Evolutionary conservation across 2,113 vertebrate genomes (phyloP).

Genomic region (Pituophis catenifer): DNA sequence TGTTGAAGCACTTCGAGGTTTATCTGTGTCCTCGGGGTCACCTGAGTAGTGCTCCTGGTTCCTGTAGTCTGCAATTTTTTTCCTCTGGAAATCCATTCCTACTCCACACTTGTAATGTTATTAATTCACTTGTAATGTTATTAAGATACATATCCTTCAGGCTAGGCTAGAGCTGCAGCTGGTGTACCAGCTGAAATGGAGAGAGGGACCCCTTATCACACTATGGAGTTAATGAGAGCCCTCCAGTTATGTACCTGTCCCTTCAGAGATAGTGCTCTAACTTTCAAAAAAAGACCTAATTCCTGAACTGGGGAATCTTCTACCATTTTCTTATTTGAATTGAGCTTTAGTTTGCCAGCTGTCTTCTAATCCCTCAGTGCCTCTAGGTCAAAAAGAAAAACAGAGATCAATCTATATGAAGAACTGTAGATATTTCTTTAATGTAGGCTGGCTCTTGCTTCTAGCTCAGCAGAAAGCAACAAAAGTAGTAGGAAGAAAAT

Average conservation of each 20-base stretch:
- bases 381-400: background rate
- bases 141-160: background rate
- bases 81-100: too few species aligned
- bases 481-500: too few species aligned
- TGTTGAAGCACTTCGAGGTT: too few species aligned
- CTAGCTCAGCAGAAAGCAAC: too few species aligned
- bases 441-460: background rate
- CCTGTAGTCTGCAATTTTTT: too few species aligned
- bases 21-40: too few species aligned
- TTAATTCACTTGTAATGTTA: background rate
- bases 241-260: background rate
- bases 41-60: too few species aligned
- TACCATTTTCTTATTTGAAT: background rate
- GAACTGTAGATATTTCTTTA: background rate
- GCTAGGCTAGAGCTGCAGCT: background rate
- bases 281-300: background rate
- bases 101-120: too few species aligned
- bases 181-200: background rate
- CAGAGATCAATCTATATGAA: background rate
- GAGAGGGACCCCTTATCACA: background rate
- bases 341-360: background rate
- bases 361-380: background rate
- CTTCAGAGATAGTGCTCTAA: background rate
- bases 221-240: background rate
- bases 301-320: background rate